A percentile compares a stretch with the other conserved stretches of the same genome.
Evolutionary conservation across 1,140 invertebrate genomes (phyloP).

Genomic region (Agraylea sexmaculata): DNA sequence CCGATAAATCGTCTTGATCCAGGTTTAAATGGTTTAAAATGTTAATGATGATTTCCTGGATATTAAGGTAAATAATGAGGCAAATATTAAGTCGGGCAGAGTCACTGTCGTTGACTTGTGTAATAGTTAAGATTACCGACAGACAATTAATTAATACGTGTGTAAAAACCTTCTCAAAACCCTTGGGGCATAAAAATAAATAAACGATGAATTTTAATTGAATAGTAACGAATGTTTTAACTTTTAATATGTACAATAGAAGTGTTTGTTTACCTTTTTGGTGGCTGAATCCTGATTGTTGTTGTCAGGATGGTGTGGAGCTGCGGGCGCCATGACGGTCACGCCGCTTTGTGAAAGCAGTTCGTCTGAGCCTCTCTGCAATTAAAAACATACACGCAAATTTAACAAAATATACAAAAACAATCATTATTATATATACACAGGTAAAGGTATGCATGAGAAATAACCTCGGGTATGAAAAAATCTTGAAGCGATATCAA

Average conservation of each 20-base stretch:
- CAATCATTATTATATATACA: slow-evolving; percentile 3
- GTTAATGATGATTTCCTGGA: too few relatives aligned
- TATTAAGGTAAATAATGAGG: too few relatives aligned
- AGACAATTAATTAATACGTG: too few relatives aligned
- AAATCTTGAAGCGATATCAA: too few relatives aligned
- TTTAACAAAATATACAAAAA: slow-evolving; percentile 9
- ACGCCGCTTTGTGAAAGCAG: slow-evolving; percentile 81
- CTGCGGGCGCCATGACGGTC: slow-evolving; percentile 86
- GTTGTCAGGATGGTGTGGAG: slow-evolving; percentile 74
- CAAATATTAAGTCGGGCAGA: too few relatives aligned
- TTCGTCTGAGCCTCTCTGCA: slow-evolving; percentile 92
- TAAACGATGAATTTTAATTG: too few relatives aligned
- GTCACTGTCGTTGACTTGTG: too few relatives aligned
- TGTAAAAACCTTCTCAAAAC: too few relatives aligned
- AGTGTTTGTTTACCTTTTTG: slow-evolving; percentile 66
- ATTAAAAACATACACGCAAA: slow-evolving; percentile 38
- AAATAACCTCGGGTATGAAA: background rate
- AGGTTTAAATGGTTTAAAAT: too few relatives aligned
- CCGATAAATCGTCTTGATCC: too few relatives aligned
- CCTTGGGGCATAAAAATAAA: too few relatives aligned
- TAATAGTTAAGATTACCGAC: too few relatives aligned
- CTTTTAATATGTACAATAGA: background rate
- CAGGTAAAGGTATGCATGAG: background rate
- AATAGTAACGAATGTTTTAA: background rate
- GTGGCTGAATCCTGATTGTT: slow-evolving; percentile 83